A percentile compares a stretch with the other conserved stretches of the same genome.
These are phyloP conservation scores for Falco naumanni DNA, from an alignment of 2,797 vertebrate genomes.

Conservation along the genomic window DNA sequence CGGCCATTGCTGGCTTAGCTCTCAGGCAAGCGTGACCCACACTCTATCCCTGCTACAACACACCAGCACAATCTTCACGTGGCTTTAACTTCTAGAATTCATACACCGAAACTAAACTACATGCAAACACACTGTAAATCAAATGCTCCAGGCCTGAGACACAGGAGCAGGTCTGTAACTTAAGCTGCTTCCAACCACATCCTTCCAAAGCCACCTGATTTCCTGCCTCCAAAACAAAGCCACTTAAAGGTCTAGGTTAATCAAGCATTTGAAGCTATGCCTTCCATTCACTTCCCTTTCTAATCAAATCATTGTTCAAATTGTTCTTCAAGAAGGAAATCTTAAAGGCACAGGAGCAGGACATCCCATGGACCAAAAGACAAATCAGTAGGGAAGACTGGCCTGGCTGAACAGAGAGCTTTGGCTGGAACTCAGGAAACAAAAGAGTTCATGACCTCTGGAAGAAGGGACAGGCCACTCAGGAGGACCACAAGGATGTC, in stretches of 20 bases:
- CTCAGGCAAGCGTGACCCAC: not conserved
- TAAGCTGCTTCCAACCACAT: not conserved
- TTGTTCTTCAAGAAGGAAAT: not conserved
- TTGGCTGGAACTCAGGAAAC: too few species aligned
- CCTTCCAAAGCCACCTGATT: not conserved
- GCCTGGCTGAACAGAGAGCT: too few species aligned
- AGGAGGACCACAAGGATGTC: not conserved
- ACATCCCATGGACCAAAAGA: too few species aligned
- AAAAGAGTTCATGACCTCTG: too few species aligned
- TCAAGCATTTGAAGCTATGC: not conserved
- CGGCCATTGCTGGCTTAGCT: not conserved
- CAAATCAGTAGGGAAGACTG: too few species aligned
- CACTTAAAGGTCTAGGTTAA: not conserved
- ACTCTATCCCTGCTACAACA: not conserved
- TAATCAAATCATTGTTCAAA: not conserved
- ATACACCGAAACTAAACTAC: not conserved
- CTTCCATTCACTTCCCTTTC: not conserved
- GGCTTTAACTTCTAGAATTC: not conserved
- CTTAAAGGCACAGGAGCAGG: too few species aligned
- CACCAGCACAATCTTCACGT: not conserved
- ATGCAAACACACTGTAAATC: rapidly evolving
- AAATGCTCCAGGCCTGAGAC: not conserved
- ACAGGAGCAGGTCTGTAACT: not conserved
- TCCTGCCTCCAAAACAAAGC: not conserved
- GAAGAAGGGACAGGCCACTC: too few species aligned